These are phyloP conservation scores for Alca torda DNA, from an alignment of 2,797 vertebrate genomes.

Conservation along the genomic window DNA sequence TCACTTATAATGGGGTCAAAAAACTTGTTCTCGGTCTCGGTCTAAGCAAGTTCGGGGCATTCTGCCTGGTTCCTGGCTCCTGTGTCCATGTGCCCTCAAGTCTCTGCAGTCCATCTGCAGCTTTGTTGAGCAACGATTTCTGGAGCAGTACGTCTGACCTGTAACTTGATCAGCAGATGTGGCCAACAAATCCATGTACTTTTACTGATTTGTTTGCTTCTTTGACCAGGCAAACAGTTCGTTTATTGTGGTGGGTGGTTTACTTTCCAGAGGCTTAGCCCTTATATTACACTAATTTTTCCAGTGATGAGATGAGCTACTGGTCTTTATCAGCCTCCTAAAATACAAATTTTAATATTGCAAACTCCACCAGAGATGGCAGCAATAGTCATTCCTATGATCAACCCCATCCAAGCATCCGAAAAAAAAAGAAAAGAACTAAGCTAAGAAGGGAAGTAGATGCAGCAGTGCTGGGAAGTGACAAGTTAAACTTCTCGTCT, in stretches of 20 bases:
- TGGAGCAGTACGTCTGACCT: not conserved
- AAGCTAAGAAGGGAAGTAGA: not conserved
- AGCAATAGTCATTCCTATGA: not conserved
- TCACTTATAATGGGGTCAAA: not conserved
- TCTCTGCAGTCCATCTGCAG: not conserved
- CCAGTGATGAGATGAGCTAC: not conserved
- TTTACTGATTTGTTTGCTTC: not conserved
- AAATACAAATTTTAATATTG: not conserved
- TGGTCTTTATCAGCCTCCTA: not conserved
- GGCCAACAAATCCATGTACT: not conserved
- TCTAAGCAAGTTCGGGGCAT: not conserved
- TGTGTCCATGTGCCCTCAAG: fast-evolving
- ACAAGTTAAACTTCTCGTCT: not conserved
- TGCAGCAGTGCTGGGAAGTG: not conserved
- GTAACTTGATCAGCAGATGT: not conserved
- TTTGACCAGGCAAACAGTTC: not conserved
- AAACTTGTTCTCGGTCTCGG: not conserved
- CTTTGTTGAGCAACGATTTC: not conserved
- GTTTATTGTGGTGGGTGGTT: not conserved
- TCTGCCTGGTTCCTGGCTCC: not conserved
- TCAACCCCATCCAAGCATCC: not conserved
- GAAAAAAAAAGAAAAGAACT: not conserved
- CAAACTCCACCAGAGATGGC: not conserved
- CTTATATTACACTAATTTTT: not conserved
- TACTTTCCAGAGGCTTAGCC: not conserved